Evolutionary conservation across 2,113 vertebrate species (phyloP), one percentile per base, ranked within the genome.

Genomic region (Taxidea taxus): DNA sequence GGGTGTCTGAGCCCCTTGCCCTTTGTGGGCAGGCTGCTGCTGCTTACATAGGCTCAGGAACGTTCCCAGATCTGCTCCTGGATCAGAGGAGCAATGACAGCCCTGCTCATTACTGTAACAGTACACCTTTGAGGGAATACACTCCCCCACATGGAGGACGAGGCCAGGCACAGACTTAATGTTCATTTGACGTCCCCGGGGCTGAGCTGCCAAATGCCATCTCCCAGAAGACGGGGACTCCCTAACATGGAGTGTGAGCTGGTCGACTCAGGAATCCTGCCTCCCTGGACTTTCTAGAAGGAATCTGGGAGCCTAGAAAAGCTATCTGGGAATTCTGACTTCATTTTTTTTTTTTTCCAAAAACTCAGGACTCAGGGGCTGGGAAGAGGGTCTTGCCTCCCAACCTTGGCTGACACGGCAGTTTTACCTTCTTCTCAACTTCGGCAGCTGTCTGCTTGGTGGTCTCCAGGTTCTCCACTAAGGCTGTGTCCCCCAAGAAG

Each of bases 401-500:
- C 31, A 44, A n/a, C 70, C 34, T 7, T 3, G 9, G 62, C 56
- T 58, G 4, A 44, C 31, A 44, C 34, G 1, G 2, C 4, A 51
- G 42, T 25, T 91, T 93, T 96, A 99, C 99, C 99, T 99, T 99
- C 85, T 99, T 98, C 96, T 99, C 98, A 1, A 99, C 99, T 96
- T 99, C 99, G 0, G 99, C 99, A 1, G 99, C 99, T 0, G 99
- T 99, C 94, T 99, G 98, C 95, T 99, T 99, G 72, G 99, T 99
- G 4, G 97, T 99, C 98, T 99, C 99, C 95, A 99, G 98, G 97
- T 99, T 99, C 94, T 99, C 99, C 97, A 99, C 99, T 97, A 99
- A 87, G 0, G 99, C 99, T 0, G 99, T 99, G 98, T 99, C 99
- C 23, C 98, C 99, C 80, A 99, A 99, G 98, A 99, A 99, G 98